Conservation (phyloP, 2,113 vertebrate species). For the Pseudolaguvia tuberculata region DNA sequence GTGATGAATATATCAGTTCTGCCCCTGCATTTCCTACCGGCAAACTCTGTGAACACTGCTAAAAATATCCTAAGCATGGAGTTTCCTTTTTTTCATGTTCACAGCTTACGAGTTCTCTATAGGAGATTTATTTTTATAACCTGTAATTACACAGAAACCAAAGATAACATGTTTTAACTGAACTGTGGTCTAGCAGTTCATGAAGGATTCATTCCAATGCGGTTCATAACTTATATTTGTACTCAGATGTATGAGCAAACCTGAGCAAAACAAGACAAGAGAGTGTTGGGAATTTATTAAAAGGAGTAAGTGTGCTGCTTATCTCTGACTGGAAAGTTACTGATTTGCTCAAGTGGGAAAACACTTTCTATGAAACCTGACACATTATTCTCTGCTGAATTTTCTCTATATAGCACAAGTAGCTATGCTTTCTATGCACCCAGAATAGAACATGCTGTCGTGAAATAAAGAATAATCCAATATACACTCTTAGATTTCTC, state of each 20-base stretch:
- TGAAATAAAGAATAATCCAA: background rate
- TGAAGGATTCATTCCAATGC: background rate
- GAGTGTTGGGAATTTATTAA: background rate
- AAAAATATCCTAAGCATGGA: constrained; percentile 15
- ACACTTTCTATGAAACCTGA: background rate
- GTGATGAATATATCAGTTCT: background rate
- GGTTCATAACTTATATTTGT: background rate
- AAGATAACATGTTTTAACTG: background rate
- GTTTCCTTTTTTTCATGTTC: background rate
- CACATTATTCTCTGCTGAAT: constrained; percentile 5
- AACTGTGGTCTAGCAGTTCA: background rate
- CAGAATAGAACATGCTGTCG: background rate
- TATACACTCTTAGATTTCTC: no score
- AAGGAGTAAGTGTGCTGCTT: background rate
- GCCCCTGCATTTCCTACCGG: background rate
- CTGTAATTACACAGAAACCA: background rate
- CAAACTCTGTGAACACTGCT: constrained; percentile 3
- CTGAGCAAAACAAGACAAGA: background rate
- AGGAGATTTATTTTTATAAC: constrained; percentile 9
- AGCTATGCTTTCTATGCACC: background rate
- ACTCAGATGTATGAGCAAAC: background rate
- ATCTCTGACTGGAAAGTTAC: background rate
- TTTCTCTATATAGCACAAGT: background rate
- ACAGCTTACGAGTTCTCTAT: background rate
- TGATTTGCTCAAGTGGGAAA: constrained; percentile 6